A percentile compares a stretch with the other conserved stretches of the same genome.
phyloP scores from a whole-genome alignment of 2,113 vertebrate genomes.

The Paraplagusia blochii region DNA sequence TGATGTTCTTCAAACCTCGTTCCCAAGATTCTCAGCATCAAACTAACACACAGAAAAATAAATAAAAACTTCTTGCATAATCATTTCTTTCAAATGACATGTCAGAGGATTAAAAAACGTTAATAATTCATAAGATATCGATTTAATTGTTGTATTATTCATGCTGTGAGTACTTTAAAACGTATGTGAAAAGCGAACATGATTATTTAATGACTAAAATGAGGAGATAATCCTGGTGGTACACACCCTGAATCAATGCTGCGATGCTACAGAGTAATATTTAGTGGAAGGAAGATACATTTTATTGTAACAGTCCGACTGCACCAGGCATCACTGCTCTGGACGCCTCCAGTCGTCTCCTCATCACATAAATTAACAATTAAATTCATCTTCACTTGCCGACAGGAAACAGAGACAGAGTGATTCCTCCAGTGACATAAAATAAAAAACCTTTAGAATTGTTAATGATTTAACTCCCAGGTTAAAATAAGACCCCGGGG shows the following conservation, averaged over 20 bases:
- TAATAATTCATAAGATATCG: slow-evolving; percentile 3
- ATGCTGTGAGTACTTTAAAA: slow-evolving; percentile 6
- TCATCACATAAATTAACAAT: too few relatives aligned
- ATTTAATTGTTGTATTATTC: slow-evolving; percentile 16
- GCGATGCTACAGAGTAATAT: neutral
- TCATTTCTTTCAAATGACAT: too few relatives aligned
- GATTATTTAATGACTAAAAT: neutral
- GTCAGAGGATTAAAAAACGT: neutral
- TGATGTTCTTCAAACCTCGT: slow-evolving; percentile 34
- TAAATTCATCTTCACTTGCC: too few relatives aligned
- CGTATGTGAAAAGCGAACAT: neutral
- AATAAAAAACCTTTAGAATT: too few relatives aligned
- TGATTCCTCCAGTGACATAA: too few relatives aligned
- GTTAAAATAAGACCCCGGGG: too few relatives aligned
- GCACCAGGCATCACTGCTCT: too few relatives aligned
- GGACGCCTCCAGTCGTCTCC: too few relatives aligned
- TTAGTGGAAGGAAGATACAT: neutral
- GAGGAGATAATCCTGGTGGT: neutral
- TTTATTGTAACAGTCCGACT: neutral
- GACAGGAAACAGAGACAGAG: too few relatives aligned
- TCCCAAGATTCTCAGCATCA: slow-evolving; percentile 1
- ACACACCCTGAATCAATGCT: slow-evolving; percentile 1
- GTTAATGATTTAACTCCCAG: too few relatives aligned
- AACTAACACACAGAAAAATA: slow-evolving; percentile 4
- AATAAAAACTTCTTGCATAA: too few relatives aligned